Evolutionary conservation across 2,888 invertebrate genomes (phyloP), one percentile per base, ranked within the genome.

Genomic region (Meliscaeva auricollis): DNA sequence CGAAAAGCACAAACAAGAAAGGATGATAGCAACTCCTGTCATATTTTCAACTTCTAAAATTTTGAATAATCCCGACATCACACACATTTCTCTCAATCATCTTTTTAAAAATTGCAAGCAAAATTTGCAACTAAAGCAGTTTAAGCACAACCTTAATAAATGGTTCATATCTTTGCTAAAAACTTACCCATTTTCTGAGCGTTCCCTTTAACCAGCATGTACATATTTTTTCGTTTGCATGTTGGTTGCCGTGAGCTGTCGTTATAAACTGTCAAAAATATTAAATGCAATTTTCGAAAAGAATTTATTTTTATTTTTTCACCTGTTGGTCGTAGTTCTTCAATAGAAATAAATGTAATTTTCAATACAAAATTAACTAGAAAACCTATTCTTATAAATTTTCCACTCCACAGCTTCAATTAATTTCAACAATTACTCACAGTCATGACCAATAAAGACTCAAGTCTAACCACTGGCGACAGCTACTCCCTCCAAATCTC

Each of bases 401-500:
- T 1, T 0, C 1, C 5, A 20, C 17, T 52, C 8, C 4, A 1
- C 17, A 20, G 6, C 56, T 66, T 30, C n/a, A 60, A 11, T 52
- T n/a, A 26, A 30, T 17, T 0, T 1, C 1, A 52, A 8, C 8
- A 6, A 22, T 22, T 15, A 11, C 11, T n/a, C 11, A 5, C 3
- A 13, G 66, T 6, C 30, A 85, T 85, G 85, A 85, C 81, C 15
- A 80, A 81, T 56, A 85, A 81, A 50, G 76, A 85, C 26, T 26
- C 77, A 64, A 62, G 60, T 20, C 62, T 68, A 2, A 77, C 76
- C n/a, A 81, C 20, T 30, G 69, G 50, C 44, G 81, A 81, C 54
- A 72, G 50, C 38, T 88, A 88, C 60, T 87, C 83, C n/a, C 87
- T 90, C 30, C 90, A 91, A 75, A 75, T 78, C 15, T 89, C 89